phyloP scores from a whole-genome alignment of 1,140 invertebrate species.

The Scaptomyza pallida region DNA sequence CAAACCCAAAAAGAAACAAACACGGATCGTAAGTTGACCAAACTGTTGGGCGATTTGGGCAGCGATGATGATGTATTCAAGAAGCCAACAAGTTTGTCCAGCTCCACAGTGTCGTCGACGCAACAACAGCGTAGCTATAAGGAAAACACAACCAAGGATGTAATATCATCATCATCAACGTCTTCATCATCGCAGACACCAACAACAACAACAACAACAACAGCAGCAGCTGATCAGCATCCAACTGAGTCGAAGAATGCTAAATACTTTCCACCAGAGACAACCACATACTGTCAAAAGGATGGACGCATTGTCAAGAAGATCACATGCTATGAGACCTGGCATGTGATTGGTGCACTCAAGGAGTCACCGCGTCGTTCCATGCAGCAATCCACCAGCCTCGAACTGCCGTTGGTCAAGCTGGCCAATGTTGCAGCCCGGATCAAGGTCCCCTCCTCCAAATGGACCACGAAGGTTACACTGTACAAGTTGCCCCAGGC shows the following conservation, averaged over 20 bases:
- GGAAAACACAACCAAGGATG: slow-evolving; percentile 21
- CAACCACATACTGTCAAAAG: slow-evolving; percentile 70
- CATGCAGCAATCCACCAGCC: slow-evolving; percentile 63
- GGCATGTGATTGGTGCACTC: slow-evolving; percentile 78
- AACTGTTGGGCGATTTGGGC: slow-evolving; percentile 50
- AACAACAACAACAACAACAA: slow-evolving; percentile 3
- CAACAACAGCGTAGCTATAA: slow-evolving; percentile 32
- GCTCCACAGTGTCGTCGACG: slow-evolving; percentile 7
- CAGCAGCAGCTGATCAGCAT: neutral
- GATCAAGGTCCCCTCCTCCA: slow-evolving; percentile 59
- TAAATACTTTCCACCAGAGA: slow-evolving; percentile 71
- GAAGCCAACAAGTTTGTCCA: slow-evolving; percentile 51
- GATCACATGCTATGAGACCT: slow-evolving; percentile 83
- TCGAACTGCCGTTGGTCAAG: slow-evolving; percentile 73
- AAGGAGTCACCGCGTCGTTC: slow-evolving; percentile 28
- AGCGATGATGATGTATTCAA: slow-evolving; percentile 57
- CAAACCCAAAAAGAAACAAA: neutral
- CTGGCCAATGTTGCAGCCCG: slow-evolving; percentile 69
- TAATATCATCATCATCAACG: neutral
- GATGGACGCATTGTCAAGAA: slow-evolving; percentile 82
- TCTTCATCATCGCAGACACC: too few relatives aligned
- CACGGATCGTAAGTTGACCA: slow-evolving; percentile 49
- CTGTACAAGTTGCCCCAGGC: slow-evolving; percentile 71
- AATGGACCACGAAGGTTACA: slow-evolving; percentile 80
- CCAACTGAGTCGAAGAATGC: slow-evolving; percentile 20